phyloP scores from a whole-genome alignment of 1,140 invertebrate genomes.

The Drosophila tropicalis region DNA sequence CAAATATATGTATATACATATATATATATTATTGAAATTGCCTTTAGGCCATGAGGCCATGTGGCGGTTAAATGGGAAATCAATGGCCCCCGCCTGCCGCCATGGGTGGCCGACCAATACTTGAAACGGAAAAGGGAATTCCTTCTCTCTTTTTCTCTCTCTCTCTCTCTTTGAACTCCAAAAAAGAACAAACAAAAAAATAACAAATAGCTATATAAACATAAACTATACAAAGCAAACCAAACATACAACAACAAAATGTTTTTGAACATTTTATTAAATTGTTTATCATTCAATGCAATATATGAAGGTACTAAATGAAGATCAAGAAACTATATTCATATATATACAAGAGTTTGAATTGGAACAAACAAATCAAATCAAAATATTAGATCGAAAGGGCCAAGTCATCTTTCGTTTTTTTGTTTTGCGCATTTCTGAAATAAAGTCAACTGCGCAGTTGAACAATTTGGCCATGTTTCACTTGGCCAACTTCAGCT shows the following conservation, averaged over 20 bases:
- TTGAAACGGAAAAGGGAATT: neutral
- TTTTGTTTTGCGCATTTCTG: no score
- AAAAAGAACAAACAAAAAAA: neutral
- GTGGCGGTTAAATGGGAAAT: conserved; percentile 6
- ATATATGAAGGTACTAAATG: no score
- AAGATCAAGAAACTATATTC: no score
- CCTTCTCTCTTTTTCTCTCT: no score
- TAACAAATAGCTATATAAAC: neutral
- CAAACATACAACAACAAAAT: conserved; percentile 5
- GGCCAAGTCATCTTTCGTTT: no score
- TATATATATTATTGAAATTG: conserved; percentile 11
- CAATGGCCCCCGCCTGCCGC: conserved; percentile 1
- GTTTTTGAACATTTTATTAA: neutral
- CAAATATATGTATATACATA: no score
- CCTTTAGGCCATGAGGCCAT: conserved; percentile 2
- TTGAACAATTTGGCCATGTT: neutral
- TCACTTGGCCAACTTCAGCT: no score
- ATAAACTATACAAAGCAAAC: conserved; percentile 8
- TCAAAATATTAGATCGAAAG: no score
- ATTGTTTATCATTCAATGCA: neutral
- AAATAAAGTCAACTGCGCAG: neutral
- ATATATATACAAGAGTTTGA: no score
- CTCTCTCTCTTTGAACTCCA: neutral
- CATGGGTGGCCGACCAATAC: neutral
- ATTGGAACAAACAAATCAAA: no score